phyloP scores from a whole-genome alignment of 2,888 invertebrate species.

The Rhingia rostrata region DNA sequence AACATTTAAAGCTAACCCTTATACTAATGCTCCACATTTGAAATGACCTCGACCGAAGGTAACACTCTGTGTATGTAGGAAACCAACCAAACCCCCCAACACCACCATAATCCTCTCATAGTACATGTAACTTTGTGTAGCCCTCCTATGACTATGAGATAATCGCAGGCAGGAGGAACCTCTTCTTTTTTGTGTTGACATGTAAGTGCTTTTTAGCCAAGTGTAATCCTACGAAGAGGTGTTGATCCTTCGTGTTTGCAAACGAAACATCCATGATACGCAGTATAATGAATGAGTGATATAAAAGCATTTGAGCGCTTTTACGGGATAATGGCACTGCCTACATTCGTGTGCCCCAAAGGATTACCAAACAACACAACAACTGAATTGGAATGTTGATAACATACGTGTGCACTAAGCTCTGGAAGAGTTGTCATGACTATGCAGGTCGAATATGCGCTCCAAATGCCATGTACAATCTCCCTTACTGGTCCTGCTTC shows the following conservation, averaged over 20 bases:
- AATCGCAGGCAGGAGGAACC: background rate
- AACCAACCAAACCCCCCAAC: too few relatives aligned
- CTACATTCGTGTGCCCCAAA: conserved; percentile 8
- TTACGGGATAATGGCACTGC: conserved; percentile 30
- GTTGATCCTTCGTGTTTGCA: conserved; percentile 52
- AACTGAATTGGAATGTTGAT: conserved; percentile 34
- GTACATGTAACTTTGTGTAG: background rate
- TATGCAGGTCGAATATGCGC: conserved; percentile 1
- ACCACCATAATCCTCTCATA: background rate
- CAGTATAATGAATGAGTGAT: conserved; percentile 53
- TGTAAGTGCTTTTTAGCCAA: conserved; percentile 62
- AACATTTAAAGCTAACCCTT: too few relatives aligned
- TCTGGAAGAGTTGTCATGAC: background rate
- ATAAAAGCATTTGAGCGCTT: conserved; percentile 37
- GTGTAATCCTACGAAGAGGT: conserved; percentile 57
- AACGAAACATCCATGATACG: conserved; percentile 45
- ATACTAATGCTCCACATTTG: too few relatives aligned
- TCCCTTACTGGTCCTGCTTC: too few relatives aligned
- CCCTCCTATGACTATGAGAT: background rate
- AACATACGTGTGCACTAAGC: background rate
- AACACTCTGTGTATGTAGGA: too few relatives aligned
- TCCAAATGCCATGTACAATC: conserved; percentile 2
- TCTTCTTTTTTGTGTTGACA: conserved; percentile 36
- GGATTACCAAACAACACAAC: conserved; percentile 20
- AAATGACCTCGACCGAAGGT: too few relatives aligned